phyloP scores from a whole-genome alignment of 2,888 invertebrate genomes.

The Eulithis testata region DNA sequence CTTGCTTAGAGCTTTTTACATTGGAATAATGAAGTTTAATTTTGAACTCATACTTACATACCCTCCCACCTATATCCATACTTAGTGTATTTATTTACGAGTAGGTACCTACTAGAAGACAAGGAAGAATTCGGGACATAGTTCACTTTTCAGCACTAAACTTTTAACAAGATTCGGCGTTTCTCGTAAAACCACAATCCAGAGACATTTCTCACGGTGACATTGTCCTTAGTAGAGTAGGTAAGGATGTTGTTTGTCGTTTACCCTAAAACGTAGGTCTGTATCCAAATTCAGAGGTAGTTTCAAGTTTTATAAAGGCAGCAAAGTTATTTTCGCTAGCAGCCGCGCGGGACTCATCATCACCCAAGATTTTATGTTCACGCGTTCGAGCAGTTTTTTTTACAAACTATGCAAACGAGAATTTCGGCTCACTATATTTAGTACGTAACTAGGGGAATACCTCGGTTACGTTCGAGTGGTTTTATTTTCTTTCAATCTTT shows the following conservation, averaged over 20 bases:
- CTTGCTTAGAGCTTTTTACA: no score
- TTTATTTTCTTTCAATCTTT: not conserved
- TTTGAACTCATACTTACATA: no score
- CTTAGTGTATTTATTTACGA: not conserved
- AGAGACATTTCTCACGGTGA: no score
- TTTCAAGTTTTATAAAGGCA: slow-evolving; percentile 52
- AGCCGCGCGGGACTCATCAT: slow-evolving; percentile 61
- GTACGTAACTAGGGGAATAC: not conserved
- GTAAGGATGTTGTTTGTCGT: slow-evolving; percentile 3
- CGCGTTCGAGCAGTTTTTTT: slow-evolving; percentile 58
- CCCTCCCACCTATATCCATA: not conserved
- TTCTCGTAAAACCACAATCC: no score
- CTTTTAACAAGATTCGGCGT: not conserved
- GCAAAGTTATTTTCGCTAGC: slow-evolving; percentile 36
- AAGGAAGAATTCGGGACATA: not conserved
- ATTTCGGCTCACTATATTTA: slow-evolving; percentile 10
- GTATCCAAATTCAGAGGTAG: slow-evolving; percentile 26
- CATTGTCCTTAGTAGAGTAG: no score
- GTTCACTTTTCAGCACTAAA: no score
- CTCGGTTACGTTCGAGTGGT: not conserved
- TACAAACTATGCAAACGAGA: slow-evolving; percentile 59
- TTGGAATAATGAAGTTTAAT: no score
- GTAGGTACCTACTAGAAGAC: not conserved
- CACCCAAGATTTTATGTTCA: slow-evolving; percentile 60
- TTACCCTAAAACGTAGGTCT: not conserved